Evolutionary conservation across 2,113 vertebrate species (phyloP), one percentile per base, ranked within the genome.

Genomic region (Spea bombifrons): DNA sequence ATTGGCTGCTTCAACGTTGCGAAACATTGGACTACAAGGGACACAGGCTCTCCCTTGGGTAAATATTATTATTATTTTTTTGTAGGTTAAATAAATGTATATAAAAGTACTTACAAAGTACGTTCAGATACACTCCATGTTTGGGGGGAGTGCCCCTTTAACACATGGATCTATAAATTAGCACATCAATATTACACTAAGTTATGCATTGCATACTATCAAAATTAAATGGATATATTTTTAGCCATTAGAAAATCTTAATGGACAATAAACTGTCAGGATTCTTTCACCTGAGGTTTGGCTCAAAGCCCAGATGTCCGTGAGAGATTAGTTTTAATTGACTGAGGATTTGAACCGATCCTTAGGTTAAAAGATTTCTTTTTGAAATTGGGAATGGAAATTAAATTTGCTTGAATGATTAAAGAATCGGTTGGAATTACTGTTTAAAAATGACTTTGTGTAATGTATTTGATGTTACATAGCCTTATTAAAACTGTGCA

Each of bases 241-340:
- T 30, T 30, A 30, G 30, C 30, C 30, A 30, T 30, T 30, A 30
- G 30, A 30, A 30, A 30, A 30, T 30, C 30, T 30, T 69, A 46
- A 17, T 55, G 15, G 72, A 52, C 43, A n/a, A 61, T 69, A 43
- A 81, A 66, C 57, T 70, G 16, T 5, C 30, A 75, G n/a, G 66
- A 70, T 55, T 77, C 9, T 81, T 66, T 82, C 82, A 63, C 85
- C 71, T 76, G 85, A 83, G 85, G 78, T 74, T 70, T 75, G 86
- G 43, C 71, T 84, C 75, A 78, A 85, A 82, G 82, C 44, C 17
- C 69, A 81, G 85, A 87, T 83, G 75, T 3, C 45, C 81, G 70
- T 85, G 82, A 76, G 71, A 86, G 49, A 84, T 84, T 85, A 83
- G 74, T 68, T 78, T 82, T 83, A 83, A 81, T 85, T 82, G 86